phyloP scores from a whole-genome alignment of 1,140 invertebrate species.

The Laupala kohalensis region DNA sequence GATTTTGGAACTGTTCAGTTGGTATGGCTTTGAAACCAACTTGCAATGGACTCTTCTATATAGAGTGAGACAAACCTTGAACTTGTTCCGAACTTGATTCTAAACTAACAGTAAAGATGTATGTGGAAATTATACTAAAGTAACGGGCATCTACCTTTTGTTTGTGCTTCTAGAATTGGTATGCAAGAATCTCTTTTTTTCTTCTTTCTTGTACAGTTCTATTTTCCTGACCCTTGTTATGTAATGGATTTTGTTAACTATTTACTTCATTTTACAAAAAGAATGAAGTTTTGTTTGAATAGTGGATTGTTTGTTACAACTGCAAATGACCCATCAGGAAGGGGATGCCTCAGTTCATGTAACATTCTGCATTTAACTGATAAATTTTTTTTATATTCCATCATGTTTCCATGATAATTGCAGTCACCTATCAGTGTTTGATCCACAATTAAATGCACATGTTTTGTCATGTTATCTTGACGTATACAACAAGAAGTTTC shows the following conservation, averaged over 20 bases:
- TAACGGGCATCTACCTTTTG: neutral
- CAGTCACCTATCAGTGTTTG: neutral
- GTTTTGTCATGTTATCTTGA: too few species aligned
- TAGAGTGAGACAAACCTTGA: neutral
- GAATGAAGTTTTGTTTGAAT: neutral
- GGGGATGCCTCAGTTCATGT: neutral
- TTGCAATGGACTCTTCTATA: neutral
- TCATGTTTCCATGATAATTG: too few species aligned
- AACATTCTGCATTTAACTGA: neutral
- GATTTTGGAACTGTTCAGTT: neutral
- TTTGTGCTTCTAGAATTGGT: neutral
- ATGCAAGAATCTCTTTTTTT: neutral
- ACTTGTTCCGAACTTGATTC: neutral
- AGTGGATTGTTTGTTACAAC: neutral
- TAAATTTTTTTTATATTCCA: neutral
- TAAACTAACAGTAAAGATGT: neutral
- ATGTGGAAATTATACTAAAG: neutral
- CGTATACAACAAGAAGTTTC: too few species aligned
- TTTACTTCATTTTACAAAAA: neutral
- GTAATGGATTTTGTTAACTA: neutral
- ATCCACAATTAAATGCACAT: too few species aligned
- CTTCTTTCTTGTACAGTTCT: neutral
- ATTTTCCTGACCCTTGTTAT: neutral
- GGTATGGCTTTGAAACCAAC: neutral
- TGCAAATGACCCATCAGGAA: neutral